These are phyloP conservation scores for Pristionchus japonicus DNA, from an alignment of 2,888 invertebrate species.

Conservation along the genomic window DNA sequence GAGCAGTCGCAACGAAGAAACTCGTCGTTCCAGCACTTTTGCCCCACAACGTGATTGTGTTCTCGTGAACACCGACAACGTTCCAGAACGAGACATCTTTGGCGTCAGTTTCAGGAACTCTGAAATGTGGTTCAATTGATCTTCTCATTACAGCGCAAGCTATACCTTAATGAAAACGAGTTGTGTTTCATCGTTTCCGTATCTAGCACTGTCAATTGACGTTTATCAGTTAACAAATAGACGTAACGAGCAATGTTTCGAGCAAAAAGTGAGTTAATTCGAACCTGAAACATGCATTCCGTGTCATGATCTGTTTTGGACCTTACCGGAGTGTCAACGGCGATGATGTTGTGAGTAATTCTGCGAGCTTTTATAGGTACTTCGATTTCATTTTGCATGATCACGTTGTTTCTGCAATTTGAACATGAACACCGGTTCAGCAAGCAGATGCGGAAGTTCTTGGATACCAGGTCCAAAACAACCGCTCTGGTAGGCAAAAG, in stretches of 20 bases:
- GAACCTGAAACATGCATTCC: background rate
- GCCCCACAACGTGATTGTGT: background rate
- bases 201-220: background rate
- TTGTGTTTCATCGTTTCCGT: background rate
- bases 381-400: background rate
- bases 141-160: background rate
- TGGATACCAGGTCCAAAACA: no score
- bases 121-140: background rate
- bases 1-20: background rate
- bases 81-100: background rate
- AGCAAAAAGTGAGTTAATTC: background rate
- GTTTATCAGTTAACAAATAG: background rate
- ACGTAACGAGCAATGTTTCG: background rate
- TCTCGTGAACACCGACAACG: background rate
- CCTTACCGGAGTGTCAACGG: background rate
- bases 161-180: background rate
- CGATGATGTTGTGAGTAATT: background rate
- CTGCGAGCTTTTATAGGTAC: background rate
- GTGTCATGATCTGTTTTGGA: background rate
- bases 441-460: no score
- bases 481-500: no score
- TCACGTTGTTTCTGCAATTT: background rate
- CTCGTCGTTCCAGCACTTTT: background rate
- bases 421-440: no score
- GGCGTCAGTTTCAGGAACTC: background rate